A percentile compares a stretch with the other conserved stretches of the same genome.
Conservation (phyloP, 2,888 invertebrate genomes). For the Brachynemurus nebulosus region DNA sequence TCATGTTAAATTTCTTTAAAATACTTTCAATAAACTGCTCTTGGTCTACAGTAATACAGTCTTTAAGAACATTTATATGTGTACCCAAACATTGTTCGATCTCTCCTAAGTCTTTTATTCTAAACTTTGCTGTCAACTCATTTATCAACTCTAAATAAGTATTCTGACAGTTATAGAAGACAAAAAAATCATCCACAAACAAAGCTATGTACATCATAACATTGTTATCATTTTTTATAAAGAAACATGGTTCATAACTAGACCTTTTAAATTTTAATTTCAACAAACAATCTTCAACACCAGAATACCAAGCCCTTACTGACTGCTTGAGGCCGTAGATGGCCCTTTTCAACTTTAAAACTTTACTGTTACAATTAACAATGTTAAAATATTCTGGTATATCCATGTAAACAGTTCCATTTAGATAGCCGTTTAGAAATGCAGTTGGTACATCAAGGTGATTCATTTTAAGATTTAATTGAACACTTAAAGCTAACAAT, state of each 20-base stretch:
- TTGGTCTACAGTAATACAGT: conserved; percentile 4
- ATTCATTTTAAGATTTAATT: too few species aligned
- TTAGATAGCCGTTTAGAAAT: too few species aligned
- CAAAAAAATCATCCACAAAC: conserved; percentile 13
- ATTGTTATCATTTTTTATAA: conserved; percentile 6
- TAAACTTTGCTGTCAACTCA: conserved; percentile 4
- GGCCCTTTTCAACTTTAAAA: background rate
- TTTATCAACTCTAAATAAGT: background rate
- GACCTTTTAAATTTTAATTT: conserved; percentile 10
- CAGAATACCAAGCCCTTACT: conserved; percentile 5
- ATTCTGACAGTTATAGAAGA: conserved; percentile 10
- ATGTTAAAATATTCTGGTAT: background rate
- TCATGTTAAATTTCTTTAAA: conserved; percentile 17
- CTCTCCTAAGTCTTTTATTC: conserved; percentile 7
- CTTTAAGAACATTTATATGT: conserved; percentile 3
- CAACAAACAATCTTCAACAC: conserved; percentile 7
- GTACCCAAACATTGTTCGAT: conserved; percentile 7
- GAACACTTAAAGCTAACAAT: background rate
- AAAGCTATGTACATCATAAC: conserved; percentile 4
- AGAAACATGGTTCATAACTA: conserved; percentile 13
- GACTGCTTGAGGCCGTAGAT: background rate
- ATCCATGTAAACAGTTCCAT: background rate
- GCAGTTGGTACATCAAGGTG: too few species aligned
- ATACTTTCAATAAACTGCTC: conserved; percentile 9
- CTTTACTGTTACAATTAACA: background rate